Evolutionary conservation across 2,888 invertebrate genomes (phyloP), one percentile per base, ranked within the genome.

Genomic region (Prenolepis imparis): DNA sequence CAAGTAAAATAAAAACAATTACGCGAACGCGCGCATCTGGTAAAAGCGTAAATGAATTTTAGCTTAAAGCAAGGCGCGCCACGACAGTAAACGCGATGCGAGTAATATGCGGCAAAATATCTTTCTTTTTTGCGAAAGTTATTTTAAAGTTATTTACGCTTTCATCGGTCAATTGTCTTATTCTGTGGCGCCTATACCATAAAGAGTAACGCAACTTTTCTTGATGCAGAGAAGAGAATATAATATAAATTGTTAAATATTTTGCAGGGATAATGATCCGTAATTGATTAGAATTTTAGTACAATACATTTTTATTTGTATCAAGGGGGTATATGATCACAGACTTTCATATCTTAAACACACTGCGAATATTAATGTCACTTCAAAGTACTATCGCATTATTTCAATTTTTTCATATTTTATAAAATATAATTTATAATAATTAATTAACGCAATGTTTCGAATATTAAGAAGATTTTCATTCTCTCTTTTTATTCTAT

Each of bases 1-100:
- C 59, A 36, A 21, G 32, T 39, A 63, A 63, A 63, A 28, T n/a
- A n/a, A n/a, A n/a, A n/a, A n/a, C n/a, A n/a, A n/a, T n/a, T 68
- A 32, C 3, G 18, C 32, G 21, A 66, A 15, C 66, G 66, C 66
- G 66, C 52, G n/a, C 28, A 55, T 67, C 12, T 36, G 48, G 44
- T 48, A 63, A 74, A 74, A 48, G 44, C 32, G 32, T 44, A 21
- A 63, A 63, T 63, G 44, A 5, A 15, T 74, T 74, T 74, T 32
- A 61, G n/a, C 32, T 21, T 24, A 48, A 44, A 57, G n/a, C 59
- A 28, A 24, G 24, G 57, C 24, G n/a, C 12, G 39, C n/a, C 12
- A 12, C 39, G 41, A 73, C n/a, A 59, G 72, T 24, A 18, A 72
- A 24, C n/a, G 18, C 12, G 28, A 12, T 6, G 36, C 18, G 52